Evolutionary conservation across 2,797 vertebrate genomes (phyloP), one percentile per base, ranked within the genome.

Genomic region (Odontamblyopus rebecca): DNA sequence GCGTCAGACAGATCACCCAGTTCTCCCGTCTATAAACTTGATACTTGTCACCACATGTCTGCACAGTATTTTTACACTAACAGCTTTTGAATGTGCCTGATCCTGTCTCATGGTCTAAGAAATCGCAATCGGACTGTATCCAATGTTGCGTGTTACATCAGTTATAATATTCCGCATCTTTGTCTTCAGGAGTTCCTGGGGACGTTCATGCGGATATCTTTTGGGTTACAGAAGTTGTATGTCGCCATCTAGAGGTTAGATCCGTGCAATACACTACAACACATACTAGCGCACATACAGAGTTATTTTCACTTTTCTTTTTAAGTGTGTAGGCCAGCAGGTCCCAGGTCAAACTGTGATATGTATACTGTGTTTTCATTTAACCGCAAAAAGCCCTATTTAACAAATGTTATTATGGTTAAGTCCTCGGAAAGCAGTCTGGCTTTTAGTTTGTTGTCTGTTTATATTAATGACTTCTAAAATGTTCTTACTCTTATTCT

Each of bases 231-330:
- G 30, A 66, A 75, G 41, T 82, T 68, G 41, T 66, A 59, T 83
- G 18, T 73, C 30, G 67, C 86, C 91, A 87, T 82, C 91, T 91
- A 88, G 81, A 79, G 89, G 89, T 70, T 0, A 57, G n/a, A 48
- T 41, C 0, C 62, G 2, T 53, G 69, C 71, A 80, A 48, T 79
- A 71, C 83, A 62, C 8, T 29, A 59, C 56, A 26, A 27, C 15
- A 13, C 35, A 35, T 35, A 35, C 32, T 35, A 35, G 35, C 2
- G 35, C 35, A 9, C 8, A 9, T 9, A 38, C 35, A 38, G 7
- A 38, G 35, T 26, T 15, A 12, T 8, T 53, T n/a, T 6, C 5
- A 53, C 9, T 26, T 2, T 59, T 57, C 11, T 57, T 57, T 57
- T 57, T 13, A n/a, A 54, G n/a, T n/a, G 19, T n/a, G 51, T 1